These are phyloP conservation scores for Polietes domitor DNA, from an alignment of 2,888 invertebrate species.

Conservation along the genomic window DNA sequence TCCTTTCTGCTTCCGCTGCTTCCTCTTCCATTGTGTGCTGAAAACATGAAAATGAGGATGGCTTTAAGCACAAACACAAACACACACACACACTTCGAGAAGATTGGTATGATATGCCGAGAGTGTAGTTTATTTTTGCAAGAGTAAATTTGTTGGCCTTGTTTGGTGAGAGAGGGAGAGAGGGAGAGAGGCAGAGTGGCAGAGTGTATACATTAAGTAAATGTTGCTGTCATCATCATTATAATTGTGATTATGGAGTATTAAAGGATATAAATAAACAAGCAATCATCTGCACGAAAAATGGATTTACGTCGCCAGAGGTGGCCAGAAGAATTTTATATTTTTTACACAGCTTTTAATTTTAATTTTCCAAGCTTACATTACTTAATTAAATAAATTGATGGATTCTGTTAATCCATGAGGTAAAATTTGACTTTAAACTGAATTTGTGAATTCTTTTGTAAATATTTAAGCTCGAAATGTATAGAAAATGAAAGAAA, in stretches of 20 bases:
- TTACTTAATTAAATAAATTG: no score
- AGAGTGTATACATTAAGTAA: slow-evolving; percentile 73
- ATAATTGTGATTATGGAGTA: slow-evolving; percentile 39
- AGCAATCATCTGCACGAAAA: slow-evolving; percentile 42
- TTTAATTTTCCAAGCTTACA: no score
- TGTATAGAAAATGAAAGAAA: no score
- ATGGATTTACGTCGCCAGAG: neutral
- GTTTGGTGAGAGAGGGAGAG: slow-evolving; percentile 7
- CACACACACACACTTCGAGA: slow-evolving; percentile 39
- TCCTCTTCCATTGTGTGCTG: neutral
- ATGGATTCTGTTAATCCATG: no score
- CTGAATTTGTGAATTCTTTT: no score
- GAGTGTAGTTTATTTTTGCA: slow-evolving; percentile 11
- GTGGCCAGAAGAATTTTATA: slow-evolving; percentile 14
- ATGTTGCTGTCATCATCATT: slow-evolving; percentile 75
- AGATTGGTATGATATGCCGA: neutral
- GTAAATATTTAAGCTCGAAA: no score
- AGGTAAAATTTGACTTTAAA: no score
- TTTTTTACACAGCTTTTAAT: no score
- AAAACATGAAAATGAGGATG: slow-evolving; percentile 18
- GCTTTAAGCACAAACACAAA: slow-evolving; percentile 15
- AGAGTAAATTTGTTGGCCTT: slow-evolving; percentile 3
- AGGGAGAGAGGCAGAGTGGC: slow-evolving; percentile 51
- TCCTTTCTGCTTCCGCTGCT: neutral
- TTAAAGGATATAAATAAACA: slow-evolving; percentile 35